Base-by-base conservation (phyloP, 2,888 invertebrate genomes). In the Orchestes rusci region DNA sequence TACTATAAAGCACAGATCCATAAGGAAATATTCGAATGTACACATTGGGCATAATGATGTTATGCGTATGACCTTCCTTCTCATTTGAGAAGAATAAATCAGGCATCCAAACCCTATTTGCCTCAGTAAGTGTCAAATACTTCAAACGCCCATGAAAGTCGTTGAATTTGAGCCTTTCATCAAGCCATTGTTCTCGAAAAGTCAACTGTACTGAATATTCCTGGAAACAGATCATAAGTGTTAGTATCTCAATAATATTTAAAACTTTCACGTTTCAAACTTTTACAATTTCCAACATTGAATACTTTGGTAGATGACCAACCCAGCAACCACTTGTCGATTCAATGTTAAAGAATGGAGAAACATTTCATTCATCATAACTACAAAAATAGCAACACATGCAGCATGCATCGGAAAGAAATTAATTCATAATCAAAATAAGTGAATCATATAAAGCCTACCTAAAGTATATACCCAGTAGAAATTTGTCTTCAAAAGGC, bases 151-250 rank as follows among this genome's bases (percentile, higher is more conserved):
- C 91, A 71, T 82, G 82, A 60, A 84, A 82, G 71, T 91, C 89
- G 69, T 90, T 84, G 70, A 90, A 92, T 68, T 83, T 83, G 53
- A 92, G 77, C 60, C 95, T 76, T 69, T 93, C 91, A 70, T 96
- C 95, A 65, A 87, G 72, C 95, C 95, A 96, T 72, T 95, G 91
- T 70, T 96, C 94, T 69, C 95, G 82, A 75, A 96, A 94, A 58
- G 95, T 95, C 66, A 96, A 76, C 73, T 95, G 95, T 62, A 94
- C 93, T 66, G 92, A 93, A 79, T 95, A 96, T 79, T 96, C 95
- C 92, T 92, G 79, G 61, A 77, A 80, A 67, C 17, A n/a, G 15
- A 16, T 34, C 5, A 18, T 37, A 20, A 15, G n/a, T 13, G 12
- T 31, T 5, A 31, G 7, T 10, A 5, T 10, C 12, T 31, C 8